Percentiles rank a stretch among this genome's conserved stretches.
Evolutionary conservation across 2,888 invertebrate species (phyloP).

Genomic region (Cryptophagus acutangulus): DNA sequence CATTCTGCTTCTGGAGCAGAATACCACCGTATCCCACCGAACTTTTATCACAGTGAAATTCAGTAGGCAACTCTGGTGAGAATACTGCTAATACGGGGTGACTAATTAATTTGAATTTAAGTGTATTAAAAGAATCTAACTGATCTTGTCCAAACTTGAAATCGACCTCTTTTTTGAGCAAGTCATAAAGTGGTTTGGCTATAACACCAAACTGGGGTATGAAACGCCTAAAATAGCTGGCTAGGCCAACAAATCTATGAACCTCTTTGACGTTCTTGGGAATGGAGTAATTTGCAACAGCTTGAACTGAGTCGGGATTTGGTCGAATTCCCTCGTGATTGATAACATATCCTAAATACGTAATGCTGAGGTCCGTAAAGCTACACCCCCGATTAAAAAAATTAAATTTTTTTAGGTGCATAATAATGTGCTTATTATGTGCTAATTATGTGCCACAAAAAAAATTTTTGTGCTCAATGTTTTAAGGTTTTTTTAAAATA

Average conservation of each 20-base stretch:
- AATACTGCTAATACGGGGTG: conserved; percentile 35
- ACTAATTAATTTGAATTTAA: conserved; percentile 23
- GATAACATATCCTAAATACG: conserved; percentile 4
- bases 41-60: conserved; percentile 39
- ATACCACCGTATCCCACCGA: conserved; percentile 33
- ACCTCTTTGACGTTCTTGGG: conserved; percentile 23
- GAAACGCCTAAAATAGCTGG: conserved; percentile 32
- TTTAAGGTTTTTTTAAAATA: too few species aligned
- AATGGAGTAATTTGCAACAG: conserved; percentile 26
- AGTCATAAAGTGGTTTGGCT: conserved; percentile 27
- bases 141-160: conserved; percentile 23
- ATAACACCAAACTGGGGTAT: conserved; percentile 18
- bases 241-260: conserved; percentile 31
- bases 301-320: background rate
- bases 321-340: background rate
- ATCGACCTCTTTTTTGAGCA: conserved; percentile 20
- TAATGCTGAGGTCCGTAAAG: too few species aligned
- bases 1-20: conserved; percentile 33
- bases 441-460: too few species aligned
- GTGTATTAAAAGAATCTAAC: conserved; percentile 20
- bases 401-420: too few species aligned
- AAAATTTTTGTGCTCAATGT: too few species aligned
- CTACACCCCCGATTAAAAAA: too few species aligned
- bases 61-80: conserved; percentile 29
- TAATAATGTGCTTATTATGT: too few species aligned